Percentiles rank a stretch among this genome's conserved stretches.
These are phyloP conservation scores for Sphaerophoria taeniata DNA, from an alignment of 2,888 invertebrate species.

Conservation along the genomic window DNA sequence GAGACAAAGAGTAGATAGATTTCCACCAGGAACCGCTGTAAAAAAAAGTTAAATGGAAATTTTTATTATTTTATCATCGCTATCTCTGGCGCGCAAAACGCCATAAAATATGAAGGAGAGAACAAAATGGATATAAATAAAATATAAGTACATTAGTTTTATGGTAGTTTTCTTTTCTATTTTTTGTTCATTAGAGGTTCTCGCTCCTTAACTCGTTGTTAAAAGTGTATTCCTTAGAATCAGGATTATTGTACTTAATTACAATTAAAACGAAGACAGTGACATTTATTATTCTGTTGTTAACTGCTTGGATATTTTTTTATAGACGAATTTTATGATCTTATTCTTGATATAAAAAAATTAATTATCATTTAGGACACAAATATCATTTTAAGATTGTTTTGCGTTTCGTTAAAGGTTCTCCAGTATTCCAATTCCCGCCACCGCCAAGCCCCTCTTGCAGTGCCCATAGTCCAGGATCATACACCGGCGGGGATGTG, in stretches of 20 bases:
- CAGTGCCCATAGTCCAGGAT: constrained; percentile 78
- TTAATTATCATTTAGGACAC: constrained; percentile 22
- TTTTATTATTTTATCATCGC: constrained; percentile 69
- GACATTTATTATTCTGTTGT: constrained; percentile 34
- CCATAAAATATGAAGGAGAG: constrained; percentile 63
- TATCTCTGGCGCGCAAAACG: constrained; percentile 39
- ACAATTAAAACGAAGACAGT: constrained; percentile 54
- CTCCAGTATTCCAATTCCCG: constrained; percentile 82
- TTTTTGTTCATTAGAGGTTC: not conserved
- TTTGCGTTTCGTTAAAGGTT: constrained; percentile 77
- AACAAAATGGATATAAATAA: constrained; percentile 6
- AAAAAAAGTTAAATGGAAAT: constrained; percentile 22
- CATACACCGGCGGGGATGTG: constrained; percentile 79
- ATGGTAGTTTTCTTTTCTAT: constrained; percentile 45
- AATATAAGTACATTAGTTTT: constrained; percentile 57
- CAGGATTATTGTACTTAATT: constrained; percentile 69
- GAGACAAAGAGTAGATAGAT: too few species aligned
- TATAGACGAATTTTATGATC: constrained; percentile 7
- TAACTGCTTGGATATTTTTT: constrained; percentile 14
- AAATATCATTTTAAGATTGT: constrained; percentile 13
- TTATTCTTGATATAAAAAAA: not conserved
- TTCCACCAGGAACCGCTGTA: not conserved
- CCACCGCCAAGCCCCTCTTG: constrained; percentile 82
- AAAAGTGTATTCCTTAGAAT: constrained; percentile 57
- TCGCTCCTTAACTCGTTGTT: constrained; percentile 23